phyloP scores from a whole-genome alignment of 2,113 vertebrate genomes.

The Limanda limanda region DNA sequence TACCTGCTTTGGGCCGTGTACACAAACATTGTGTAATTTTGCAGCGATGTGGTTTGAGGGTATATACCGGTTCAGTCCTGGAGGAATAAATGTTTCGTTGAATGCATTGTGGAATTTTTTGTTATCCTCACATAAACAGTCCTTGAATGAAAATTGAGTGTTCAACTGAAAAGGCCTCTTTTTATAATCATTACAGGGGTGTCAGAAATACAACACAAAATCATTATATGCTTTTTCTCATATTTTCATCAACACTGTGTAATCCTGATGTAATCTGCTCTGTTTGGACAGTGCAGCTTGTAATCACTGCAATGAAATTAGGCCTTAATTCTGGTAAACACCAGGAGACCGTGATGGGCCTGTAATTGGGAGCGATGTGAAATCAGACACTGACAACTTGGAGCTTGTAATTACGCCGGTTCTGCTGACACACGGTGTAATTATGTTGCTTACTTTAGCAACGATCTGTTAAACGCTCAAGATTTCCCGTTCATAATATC shows the following conservation, averaged over 20 bases:
- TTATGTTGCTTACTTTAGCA: slow-evolving; percentile 65
- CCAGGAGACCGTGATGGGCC: slow-evolving; percentile 50
- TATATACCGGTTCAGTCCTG: slow-evolving; percentile 40
- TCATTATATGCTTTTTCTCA: slow-evolving; percentile 9
- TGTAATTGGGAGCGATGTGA: slow-evolving; percentile 50
- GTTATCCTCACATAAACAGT: slow-evolving; percentile 12
- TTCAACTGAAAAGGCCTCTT: slow-evolving; percentile 20
- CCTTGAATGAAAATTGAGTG: slow-evolving; percentile 28
- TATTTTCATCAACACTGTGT: slow-evolving; percentile 19
- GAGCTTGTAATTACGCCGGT: slow-evolving; percentile 67
- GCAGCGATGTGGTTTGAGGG: slow-evolving; percentile 57
- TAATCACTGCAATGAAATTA: slow-evolving; percentile 61
- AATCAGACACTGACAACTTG: slow-evolving; percentile 66
- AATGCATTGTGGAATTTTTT: slow-evolving; percentile 3
- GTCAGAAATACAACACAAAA: not conserved
- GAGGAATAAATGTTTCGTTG: slow-evolving; percentile 54
- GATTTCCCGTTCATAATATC: slow-evolving; percentile 43
- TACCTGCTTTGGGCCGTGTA: slow-evolving; percentile 70
- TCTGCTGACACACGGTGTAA: slow-evolving; percentile 61
- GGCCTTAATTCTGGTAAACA: slow-evolving; percentile 49
- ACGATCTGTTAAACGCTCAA: slow-evolving; percentile 52
- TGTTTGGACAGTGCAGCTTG: slow-evolving; percentile 45
- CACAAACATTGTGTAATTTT: slow-evolving; percentile 70
- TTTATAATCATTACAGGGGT: not conserved
- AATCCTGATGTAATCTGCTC: slow-evolving; percentile 22